phyloP scores from a whole-genome alignment of 1,140 invertebrate genomes.

The Diabrotica virgifera region DNA sequence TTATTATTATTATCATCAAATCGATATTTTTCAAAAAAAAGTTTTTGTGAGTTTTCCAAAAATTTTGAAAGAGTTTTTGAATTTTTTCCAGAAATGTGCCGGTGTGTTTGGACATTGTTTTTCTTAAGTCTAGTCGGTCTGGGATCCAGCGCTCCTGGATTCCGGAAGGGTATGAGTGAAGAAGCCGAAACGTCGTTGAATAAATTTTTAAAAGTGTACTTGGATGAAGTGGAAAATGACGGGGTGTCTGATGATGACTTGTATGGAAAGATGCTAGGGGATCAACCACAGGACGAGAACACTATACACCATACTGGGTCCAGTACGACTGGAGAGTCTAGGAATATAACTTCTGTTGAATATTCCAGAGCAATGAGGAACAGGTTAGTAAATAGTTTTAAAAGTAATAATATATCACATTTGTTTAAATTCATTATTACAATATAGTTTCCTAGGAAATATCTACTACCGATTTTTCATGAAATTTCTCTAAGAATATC shows the following conservation, averaged over 20 bases:
- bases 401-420: too few species aligned
- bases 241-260: background rate
- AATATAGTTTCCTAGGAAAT: too few species aligned
- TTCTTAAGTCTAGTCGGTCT: background rate
- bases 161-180: background rate
- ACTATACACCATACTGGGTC: conserved; percentile 4
- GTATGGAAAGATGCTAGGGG: conserved; percentile 5
- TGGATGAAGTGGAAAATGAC: background rate
- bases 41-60: too few species aligned
- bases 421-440: too few species aligned
- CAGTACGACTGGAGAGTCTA: background rate
- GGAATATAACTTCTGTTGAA: background rate
- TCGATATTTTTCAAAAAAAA: too few species aligned
- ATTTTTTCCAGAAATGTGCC: conserved; percentile 5
- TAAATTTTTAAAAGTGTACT: conserved; percentile 10
- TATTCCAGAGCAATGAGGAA: conserved; percentile 8
- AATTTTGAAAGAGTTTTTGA: background rate
- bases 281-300: conserved; percentile 10
- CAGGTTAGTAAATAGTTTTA: background rate
- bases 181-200: conserved; percentile 7
- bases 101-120: background rate
- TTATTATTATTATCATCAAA: too few species aligned
- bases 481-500: too few species aligned
- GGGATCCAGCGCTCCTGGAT: background rate
- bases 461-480: too few species aligned